Conservation (phyloP, 2,113 vertebrate species). For the Alligator mississippiensis region DNA sequence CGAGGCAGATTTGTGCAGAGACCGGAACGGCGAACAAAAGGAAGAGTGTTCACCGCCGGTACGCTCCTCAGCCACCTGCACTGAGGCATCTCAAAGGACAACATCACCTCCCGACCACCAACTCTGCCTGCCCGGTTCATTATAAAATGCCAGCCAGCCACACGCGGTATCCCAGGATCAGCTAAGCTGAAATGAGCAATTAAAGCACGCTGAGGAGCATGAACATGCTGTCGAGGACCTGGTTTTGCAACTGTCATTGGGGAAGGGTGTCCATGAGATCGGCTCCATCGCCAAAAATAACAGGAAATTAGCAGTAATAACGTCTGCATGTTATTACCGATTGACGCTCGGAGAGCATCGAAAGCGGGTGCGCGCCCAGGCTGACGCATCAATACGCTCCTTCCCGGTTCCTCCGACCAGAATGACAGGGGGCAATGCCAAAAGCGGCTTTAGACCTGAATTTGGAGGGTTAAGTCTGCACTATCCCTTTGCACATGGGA, state of each 20-base stretch:
- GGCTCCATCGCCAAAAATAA: not conserved
- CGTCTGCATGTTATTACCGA: not conserved
- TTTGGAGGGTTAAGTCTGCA: not conserved
- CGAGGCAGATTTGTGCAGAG: not conserved
- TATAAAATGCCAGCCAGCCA: not conserved
- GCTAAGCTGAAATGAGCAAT: not conserved
- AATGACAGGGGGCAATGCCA: not conserved
- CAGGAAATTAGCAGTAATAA: not conserved
- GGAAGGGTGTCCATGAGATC: not conserved
- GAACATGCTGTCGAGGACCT: not conserved
- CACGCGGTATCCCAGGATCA: not conserved
- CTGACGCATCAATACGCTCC: not conserved
- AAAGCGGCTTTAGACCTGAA: not conserved
- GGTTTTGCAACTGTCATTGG: not conserved
- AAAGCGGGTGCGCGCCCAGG: no score
- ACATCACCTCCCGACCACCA: not conserved
- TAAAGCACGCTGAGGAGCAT: not conserved
- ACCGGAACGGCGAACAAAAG: not conserved
- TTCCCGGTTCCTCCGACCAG: not conserved
- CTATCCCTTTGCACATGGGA: not conserved
- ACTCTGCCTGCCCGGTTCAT: not conserved
- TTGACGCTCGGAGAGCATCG: not conserved
- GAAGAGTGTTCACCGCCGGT: not conserved
- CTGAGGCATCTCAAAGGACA: not conserved
- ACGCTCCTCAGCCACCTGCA: not conserved